Evolutionary conservation across 2,888 invertebrate species (phyloP).

Genomic region (Encarsia formosa): DNA sequence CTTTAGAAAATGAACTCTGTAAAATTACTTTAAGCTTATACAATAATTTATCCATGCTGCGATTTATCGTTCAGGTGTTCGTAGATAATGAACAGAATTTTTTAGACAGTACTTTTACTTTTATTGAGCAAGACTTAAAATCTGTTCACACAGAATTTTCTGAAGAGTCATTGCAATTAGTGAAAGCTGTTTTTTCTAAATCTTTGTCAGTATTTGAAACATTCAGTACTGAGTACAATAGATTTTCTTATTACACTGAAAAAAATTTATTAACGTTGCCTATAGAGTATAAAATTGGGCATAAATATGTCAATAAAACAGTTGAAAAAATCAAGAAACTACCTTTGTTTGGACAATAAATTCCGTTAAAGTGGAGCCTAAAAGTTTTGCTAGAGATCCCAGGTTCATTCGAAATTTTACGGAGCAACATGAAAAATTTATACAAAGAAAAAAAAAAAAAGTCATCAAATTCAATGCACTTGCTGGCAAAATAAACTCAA

Average conservation of each 20-base stretch:
- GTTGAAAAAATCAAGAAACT: background rate
- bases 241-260: constrained; percentile 3
- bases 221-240: constrained; percentile 7
- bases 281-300: constrained; percentile 1
- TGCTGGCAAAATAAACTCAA: background rate
- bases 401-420: background rate
- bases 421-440: background rate
- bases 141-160: background rate
- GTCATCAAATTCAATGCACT: constrained; percentile 2
- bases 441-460: background rate
- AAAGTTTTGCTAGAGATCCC: constrained; percentile 4
- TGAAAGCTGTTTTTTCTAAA: background rate
- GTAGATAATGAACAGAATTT: background rate
- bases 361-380: constrained; percentile 1
- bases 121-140: background rate
- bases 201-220: background rate
- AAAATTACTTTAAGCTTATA: background rate
- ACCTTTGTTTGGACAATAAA: background rate
- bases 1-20: background rate
- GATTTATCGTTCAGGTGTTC: background rate
- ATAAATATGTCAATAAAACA: background rate
- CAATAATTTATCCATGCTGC: background rate
- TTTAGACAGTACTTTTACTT: background rate
- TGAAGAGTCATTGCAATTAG: background rate
- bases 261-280: constrained; percentile 9